These are phyloP conservation scores for Marmota flaviventris DNA, from an alignment of 2,113 vertebrate species.

Conservation along the genomic window DNA sequence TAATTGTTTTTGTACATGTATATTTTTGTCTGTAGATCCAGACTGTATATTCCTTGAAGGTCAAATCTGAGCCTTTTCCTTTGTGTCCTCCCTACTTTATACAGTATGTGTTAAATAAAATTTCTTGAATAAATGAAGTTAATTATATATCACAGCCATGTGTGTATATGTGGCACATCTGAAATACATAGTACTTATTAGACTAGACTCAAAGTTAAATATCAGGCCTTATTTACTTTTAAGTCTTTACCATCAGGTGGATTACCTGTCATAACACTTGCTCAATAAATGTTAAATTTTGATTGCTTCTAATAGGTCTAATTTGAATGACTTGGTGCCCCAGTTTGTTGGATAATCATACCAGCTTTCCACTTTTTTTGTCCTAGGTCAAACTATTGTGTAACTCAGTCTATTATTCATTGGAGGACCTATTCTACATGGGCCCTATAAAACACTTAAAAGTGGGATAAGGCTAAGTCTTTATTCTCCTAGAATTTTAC, in stretches of 20 bases:
- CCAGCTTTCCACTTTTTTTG: not conserved
- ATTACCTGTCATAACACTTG: not conserved
- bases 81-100: not conserved
- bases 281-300: not conserved
- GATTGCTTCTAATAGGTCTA: not conserved
- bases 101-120: not conserved
- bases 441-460: not conserved
- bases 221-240: not conserved
- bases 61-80: not conserved
- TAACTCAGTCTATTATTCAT: not conserved
- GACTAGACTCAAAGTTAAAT: not conserved
- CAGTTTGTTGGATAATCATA: not conserved
- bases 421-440: not conserved
- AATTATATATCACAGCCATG: not conserved
- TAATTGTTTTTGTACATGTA: not conserved
- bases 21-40: not conserved
- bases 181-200: not conserved
- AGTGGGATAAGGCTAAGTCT: not conserved
- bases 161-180: not conserved
- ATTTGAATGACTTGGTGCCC: not conserved
- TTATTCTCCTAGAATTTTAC: not conserved
- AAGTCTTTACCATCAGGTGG: not conserved
- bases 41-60: not conserved
- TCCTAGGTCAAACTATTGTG: not conserved
- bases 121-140: not conserved